Evolutionary conservation across 2,888 invertebrate species (phyloP), one percentile per base, ranked within the genome.

Genomic region (Conchocele bisecta): DNA sequence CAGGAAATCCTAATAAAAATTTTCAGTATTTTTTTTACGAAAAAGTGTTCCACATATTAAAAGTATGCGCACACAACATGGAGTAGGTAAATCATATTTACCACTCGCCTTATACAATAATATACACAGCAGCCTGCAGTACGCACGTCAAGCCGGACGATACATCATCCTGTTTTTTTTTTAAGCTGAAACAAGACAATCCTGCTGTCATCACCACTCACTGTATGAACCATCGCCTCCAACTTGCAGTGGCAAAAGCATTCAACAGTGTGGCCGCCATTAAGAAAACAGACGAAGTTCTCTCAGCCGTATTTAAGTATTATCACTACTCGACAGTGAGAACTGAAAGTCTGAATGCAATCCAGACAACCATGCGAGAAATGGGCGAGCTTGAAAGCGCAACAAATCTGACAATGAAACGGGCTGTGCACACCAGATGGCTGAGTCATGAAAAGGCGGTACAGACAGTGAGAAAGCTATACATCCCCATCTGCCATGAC

Each of bases 241-340:
- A 68, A 17, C 53, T 60, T 20, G 64, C 64, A n/a, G 57, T 72
- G 11, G 64, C 60, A 0, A 75, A 48, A 31, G 50, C 75, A 1
- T 72, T 75, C 54, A 54, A 28, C 26, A 41, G 41, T 5, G 54
- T 65, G 9, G 13, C 11, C 15, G 24, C 51, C 20, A 60, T 67
- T 31, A 46, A 54, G 17, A 53, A 50, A 9, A 63, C 42, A 26
- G 68, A 76, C 56, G 67, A 75, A 31, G 28, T 71, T 1, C 31
- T 68, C 3, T 57, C 37, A 17, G 65, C 26, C 2, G 44, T 76
- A 4, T 68, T 61, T 28, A 76, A 68, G 28, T 75, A 66, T 35
- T 70, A 75, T 41, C 61, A 71, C 37, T 74, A 74, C 74, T 69
- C 68, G 13, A 69, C 69, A 24, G 65, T 69, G 9, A 59, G 56